Evolutionary conservation across 2,797 vertebrate genomes (phyloP).

Genomic region (Falco berigora): DNA sequence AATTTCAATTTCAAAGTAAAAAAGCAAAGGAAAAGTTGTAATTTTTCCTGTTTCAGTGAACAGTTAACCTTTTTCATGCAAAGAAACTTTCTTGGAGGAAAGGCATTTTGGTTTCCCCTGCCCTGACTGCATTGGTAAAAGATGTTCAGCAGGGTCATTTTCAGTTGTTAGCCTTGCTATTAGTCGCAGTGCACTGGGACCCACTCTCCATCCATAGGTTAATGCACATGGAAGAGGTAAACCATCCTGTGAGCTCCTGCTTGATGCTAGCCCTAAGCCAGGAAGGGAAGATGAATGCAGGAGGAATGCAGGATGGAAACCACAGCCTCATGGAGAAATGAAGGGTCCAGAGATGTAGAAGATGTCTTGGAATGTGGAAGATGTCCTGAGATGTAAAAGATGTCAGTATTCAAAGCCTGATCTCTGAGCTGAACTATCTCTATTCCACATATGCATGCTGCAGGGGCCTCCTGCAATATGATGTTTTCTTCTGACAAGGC

Average conservation of each 20-base stretch:
- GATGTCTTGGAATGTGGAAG: not conserved
- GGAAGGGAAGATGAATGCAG: not conserved
- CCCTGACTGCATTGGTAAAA: not conserved
- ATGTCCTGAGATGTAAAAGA: not conserved
- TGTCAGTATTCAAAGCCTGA: not conserved
- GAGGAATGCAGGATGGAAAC: not conserved
- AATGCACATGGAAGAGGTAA: not conserved
- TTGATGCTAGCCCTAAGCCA: not conserved
- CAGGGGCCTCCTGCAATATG: not conserved
- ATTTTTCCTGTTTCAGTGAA: not conserved
- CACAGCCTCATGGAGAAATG: not conserved
- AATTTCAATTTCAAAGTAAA: not conserved
- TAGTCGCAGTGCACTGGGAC: not conserved
- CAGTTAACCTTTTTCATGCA: not conserved
- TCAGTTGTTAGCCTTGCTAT: not conserved
- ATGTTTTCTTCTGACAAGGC: not conserved
- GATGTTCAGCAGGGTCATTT: not conserved
- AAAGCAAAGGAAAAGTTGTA: not conserved
- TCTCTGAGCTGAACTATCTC: not conserved
- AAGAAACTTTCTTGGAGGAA: not conserved
- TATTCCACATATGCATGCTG: not conserved
- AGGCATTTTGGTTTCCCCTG: not conserved
- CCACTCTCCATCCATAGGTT: not conserved
- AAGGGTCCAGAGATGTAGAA: not conserved
- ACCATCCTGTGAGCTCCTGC: not conserved